Conservation (phyloP, 2,797 vertebrate genomes). For the Natrix natrix region DNA sequence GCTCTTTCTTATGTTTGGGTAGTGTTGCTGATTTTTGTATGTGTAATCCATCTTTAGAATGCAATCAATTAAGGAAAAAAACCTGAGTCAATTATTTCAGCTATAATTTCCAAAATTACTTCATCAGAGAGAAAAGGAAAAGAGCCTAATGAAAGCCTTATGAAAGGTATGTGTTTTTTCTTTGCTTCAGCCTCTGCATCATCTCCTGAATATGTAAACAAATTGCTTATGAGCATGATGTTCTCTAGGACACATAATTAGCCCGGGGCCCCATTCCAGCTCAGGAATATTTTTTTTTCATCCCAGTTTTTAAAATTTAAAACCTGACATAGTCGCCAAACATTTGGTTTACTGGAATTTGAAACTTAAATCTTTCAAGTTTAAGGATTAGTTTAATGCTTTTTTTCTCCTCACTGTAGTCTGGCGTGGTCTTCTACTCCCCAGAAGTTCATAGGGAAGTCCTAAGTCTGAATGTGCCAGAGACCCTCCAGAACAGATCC, state of each 20-base stretch:
- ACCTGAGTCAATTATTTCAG: neutral
- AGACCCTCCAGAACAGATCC: neutral
- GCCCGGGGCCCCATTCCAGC: no score
- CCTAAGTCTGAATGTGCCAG: neutral
- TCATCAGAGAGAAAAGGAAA: neutral
- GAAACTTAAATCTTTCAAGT: neutral
- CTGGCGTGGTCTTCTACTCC: neutral
- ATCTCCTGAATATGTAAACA: conserved; percentile 6
- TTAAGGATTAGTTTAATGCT: neutral
- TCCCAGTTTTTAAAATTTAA: neutral
- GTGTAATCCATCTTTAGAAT: neutral
- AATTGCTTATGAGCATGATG: neutral
- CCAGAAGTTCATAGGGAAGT: neutral
- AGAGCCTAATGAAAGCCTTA: conserved; percentile 3
- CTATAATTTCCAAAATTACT: neutral
- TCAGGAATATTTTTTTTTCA: neutral
- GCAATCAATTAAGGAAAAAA: neutral
- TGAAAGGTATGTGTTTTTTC: neutral
- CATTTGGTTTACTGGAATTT: neutral
- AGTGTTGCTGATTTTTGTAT: neutral
- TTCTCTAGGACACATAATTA: neutral
- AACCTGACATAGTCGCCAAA: neutral
- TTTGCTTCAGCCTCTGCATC: conserved; percentile 20
- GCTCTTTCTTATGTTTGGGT: neutral
- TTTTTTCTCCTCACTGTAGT: neutral